Conservation (phyloP, 1,140 invertebrate genomes). For the Cotesia vestalis region DNA sequence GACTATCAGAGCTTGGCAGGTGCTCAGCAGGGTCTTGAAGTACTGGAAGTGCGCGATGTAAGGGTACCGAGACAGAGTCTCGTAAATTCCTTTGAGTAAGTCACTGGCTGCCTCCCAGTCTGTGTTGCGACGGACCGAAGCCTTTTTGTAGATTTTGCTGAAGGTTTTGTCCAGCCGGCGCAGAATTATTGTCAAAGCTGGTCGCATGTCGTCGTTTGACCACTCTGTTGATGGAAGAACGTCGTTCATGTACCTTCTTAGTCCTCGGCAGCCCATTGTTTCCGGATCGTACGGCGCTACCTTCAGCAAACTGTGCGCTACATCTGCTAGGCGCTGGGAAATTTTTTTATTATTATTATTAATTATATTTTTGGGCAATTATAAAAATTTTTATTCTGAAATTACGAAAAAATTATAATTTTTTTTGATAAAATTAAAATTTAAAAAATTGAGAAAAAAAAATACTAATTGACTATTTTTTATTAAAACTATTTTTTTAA, state of each 20-base stretch:
- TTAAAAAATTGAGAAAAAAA: too few relatives aligned
- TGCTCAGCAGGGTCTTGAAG: constrained; percentile 87
- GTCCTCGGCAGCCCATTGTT: constrained; percentile 92
- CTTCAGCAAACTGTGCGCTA: constrained; percentile 95
- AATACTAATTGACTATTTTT: too few relatives aligned
- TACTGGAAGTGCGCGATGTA: constrained; percentile 97
- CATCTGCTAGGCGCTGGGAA: constrained; percentile 87
- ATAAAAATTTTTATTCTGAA: too few relatives aligned
- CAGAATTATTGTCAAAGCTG: constrained; percentile 90
- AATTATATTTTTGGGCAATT: too few relatives aligned
- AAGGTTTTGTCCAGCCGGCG: constrained; percentile 96
- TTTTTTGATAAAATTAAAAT: too few relatives aligned
- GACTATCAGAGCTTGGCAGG: constrained; percentile 86
- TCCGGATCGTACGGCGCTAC: constrained; percentile 96
- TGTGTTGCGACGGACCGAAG: constrained; percentile 86
- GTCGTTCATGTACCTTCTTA: constrained; percentile 93
- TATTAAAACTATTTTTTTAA: neutral
- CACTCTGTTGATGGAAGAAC: constrained; percentile 95
- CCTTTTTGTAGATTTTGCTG: constrained; percentile 96
- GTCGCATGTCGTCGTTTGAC: constrained; percentile 92
- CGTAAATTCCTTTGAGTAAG: constrained; percentile 92
- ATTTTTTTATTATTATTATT: too few relatives aligned
- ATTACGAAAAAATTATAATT: too few relatives aligned
- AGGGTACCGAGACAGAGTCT: constrained; percentile 90
- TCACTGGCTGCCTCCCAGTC: constrained; percentile 97